phyloP scores from a whole-genome alignment of 2,888 invertebrate genomes.

The Brachynemurus nebulosus region DNA sequence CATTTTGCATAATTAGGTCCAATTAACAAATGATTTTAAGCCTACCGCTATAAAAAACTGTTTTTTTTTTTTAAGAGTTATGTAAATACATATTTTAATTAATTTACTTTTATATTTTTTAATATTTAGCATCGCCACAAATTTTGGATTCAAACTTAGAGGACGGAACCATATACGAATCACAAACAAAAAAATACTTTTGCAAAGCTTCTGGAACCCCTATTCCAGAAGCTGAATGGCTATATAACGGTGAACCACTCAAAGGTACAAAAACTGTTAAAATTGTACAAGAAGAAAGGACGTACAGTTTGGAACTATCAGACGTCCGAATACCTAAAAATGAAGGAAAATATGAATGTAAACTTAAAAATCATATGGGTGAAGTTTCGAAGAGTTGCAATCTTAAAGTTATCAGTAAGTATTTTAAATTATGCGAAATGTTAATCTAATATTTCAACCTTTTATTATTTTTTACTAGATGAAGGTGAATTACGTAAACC shows the following conservation, averaged over 20 bases:
- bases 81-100: neutral
- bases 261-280: conserved; percentile 44
- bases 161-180: conserved; percentile 63
- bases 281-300: conserved; percentile 50
- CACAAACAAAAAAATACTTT: conserved; percentile 66
- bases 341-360: conserved; percentile 70
- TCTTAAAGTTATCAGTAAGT: conserved; percentile 57
- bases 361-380: conserved; percentile 71
- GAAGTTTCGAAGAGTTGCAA: conserved; percentile 59
- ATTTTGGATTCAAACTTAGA: conserved; percentile 58
- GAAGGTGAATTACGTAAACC: conserved; percentile 67
- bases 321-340: conserved; percentile 50
- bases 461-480: conserved; percentile 33
- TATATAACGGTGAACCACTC: conserved; percentile 58
- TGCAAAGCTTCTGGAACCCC: conserved; percentile 65
- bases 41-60: too few species aligned
- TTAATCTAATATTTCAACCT: neutral
- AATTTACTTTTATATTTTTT: too few species aligned
- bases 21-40: too few species aligned
- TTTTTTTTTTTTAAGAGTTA: too few species aligned
- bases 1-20: too few species aligned
- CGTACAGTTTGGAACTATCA: conserved; percentile 58
- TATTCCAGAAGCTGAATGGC: conserved; percentile 65
- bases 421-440: neutral
- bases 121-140: conserved; percentile 48